Evolutionary conservation across 2,113 vertebrate genomes (phyloP).

Genomic region (Spea bombifrons): DNA sequence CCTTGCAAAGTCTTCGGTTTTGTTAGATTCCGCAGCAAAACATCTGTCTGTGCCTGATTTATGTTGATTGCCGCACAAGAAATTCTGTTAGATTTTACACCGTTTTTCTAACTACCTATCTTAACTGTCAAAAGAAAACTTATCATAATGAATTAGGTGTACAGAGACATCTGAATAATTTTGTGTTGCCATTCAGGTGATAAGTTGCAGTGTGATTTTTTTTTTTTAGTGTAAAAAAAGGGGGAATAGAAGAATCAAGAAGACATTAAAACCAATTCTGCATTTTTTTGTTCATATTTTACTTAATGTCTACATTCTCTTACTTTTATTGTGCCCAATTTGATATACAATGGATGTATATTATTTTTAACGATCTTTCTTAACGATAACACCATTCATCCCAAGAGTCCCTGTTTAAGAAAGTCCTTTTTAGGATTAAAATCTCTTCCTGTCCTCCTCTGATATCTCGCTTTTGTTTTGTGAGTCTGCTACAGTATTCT

Average conservation of each 20-base stretch:
- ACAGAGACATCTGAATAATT: constrained; percentile 30
- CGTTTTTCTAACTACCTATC: constrained; percentile 48
- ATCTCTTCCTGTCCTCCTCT: too few relatives aligned
- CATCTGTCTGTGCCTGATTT: constrained; percentile 48
- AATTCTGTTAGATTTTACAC: constrained; percentile 47
- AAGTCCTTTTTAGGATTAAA: too few relatives aligned
- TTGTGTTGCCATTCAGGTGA: constrained; percentile 36
- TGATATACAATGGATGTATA: too few relatives aligned
- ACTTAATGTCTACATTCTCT: too few relatives aligned
- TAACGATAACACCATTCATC: too few relatives aligned
- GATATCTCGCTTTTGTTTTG: too few relatives aligned
- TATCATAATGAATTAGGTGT: constrained; percentile 49
- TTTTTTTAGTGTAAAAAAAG: constrained; percentile 9
- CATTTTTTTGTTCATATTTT: too few relatives aligned
- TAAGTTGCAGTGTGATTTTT: constrained; percentile 22
- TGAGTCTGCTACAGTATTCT: too few relatives aligned
- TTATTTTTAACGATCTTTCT: too few relatives aligned
- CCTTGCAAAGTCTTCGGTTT: constrained; percentile 37
- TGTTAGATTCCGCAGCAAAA: constrained; percentile 37
- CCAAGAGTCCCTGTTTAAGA: too few relatives aligned
- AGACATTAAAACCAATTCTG: background rate
- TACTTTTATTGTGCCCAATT: too few relatives aligned
- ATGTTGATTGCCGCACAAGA: constrained; percentile 46
- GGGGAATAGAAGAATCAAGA: background rate
- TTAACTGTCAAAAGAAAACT: constrained; percentile 47